Percentiles rank a stretch among this genome's conserved stretches.
These are phyloP conservation scores for Calosoma granatense DNA, from an alignment of 1,140 invertebrate species.

Conservation along the genomic window DNA sequence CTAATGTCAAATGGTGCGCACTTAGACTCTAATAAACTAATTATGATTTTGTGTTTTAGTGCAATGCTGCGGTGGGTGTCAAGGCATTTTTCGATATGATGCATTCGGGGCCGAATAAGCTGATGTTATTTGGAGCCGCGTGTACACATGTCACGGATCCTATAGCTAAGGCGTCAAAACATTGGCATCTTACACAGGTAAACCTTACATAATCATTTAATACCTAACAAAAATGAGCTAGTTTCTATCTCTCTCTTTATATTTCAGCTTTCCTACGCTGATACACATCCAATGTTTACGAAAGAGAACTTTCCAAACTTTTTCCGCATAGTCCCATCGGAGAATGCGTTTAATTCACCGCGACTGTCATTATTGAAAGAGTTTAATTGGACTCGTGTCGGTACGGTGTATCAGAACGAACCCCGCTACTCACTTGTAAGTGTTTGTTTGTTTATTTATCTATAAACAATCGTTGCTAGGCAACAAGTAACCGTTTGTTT, in stretches of 20 bases:
- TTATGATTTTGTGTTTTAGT: constrained; percentile 60
- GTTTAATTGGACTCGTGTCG: constrained; percentile 96
- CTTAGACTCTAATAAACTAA: no score
- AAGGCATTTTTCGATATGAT: constrained; percentile 99
- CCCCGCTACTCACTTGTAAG: constrained; percentile 73
- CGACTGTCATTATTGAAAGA: constrained; percentile 74
- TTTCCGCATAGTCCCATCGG: constrained; percentile 90
- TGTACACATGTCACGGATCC: constrained; percentile 96
- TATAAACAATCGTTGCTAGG: not conserved
- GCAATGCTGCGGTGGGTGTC: constrained; percentile 94
- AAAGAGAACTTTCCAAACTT: constrained; percentile 91
- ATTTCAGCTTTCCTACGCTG: constrained; percentile 85
- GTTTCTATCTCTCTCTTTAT: constrained; percentile 11
- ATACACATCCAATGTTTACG: constrained; percentile 97
- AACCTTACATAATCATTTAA: constrained; percentile 17
- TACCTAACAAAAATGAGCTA: no score
- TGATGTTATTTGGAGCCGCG: constrained; percentile 93
- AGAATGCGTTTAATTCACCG: constrained; percentile 92
- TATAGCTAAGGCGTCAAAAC: constrained; percentile 93
- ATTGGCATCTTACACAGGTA: constrained; percentile 92
- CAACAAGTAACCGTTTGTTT: constrained; percentile 14
- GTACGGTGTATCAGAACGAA: constrained; percentile 95
- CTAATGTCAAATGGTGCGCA: no score
- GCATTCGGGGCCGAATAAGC: constrained; percentile 78
- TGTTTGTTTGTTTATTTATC: not conserved